Evolutionary conservation across 23 tunicate species (phyloP).

Genomic region (Oikopleura albicans): DNA sequence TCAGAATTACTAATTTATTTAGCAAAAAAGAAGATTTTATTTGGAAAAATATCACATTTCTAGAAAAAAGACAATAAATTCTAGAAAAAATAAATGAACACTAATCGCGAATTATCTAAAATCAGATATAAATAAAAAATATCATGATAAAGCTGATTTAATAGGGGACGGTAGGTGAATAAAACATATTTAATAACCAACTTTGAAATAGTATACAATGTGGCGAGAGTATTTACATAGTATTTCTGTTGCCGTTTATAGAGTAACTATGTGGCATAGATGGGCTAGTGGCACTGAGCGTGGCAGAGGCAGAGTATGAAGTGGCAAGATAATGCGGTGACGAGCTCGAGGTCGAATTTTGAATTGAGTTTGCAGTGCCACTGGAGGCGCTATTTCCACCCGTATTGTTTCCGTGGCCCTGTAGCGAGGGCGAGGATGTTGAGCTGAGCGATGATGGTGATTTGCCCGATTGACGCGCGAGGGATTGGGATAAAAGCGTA

Average conservation of each 20-base stretch:
- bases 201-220: no score
- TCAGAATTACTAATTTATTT: no score
- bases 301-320: background rate
- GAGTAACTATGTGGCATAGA: background rate
- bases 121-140: no score
- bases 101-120: no score
- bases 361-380: background rate
- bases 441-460: background rate
- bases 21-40: no score
- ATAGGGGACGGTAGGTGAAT: no score
- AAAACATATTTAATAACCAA: no score
- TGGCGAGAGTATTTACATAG: background rate
- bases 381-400: background rate
- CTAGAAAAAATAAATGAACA: no score
- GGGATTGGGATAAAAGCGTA: background rate
- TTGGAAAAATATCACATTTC: no score
- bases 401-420: background rate
- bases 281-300: conserved; percentile 18
- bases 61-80: no score
- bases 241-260: background rate
- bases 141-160: no score
- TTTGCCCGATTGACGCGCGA: background rate
- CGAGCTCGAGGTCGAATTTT: background rate
- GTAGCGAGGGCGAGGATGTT: background rate
- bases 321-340: conserved; percentile 13